Conservation (phyloP, 2,888 invertebrate genomes). For the Ornithoptera alexandrae region DNA sequence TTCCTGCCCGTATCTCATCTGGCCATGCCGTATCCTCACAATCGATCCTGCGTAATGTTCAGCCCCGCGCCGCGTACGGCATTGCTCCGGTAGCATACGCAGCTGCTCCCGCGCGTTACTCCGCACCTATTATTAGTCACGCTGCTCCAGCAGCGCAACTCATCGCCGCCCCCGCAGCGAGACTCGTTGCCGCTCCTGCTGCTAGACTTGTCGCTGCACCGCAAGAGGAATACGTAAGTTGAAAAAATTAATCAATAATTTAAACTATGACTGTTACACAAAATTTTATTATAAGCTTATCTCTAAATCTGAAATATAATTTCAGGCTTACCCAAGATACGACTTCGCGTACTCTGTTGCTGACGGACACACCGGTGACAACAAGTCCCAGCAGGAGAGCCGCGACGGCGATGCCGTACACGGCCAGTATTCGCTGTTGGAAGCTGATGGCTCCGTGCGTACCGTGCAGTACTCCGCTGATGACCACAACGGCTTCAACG, state of each 20-base stretch:
- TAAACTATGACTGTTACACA: no score
- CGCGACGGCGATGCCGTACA: conserved; percentile 80
- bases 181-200: conserved; percentile 39
- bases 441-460: conserved; percentile 75
- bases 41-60: conserved; percentile 5
- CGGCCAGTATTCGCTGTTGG: conserved; percentile 81
- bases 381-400: conserved; percentile 78
- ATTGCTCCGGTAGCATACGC: conserved; percentile 13
- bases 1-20: conserved; percentile 21
- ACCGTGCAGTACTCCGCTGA: conserved; percentile 79
- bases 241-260: background rate
- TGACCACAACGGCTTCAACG: conserved; percentile 57
- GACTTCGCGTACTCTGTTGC: conserved; percentile 78
- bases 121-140: conserved; percentile 40
- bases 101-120: conserved; percentile 28
- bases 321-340: conserved; percentile 72
- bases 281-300: no score
- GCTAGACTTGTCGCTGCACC: conserved; percentile 35
- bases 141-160: conserved; percentile 37
- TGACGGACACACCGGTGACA: conserved; percentile 80
- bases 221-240: conserved; percentile 35
- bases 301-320: background rate
- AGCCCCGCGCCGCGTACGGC: conserved; percentile 2
- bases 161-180: conserved; percentile 34
- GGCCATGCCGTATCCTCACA: conserved; percentile 25